Evolutionary conservation across 1,140 invertebrate species (phyloP), one percentile per base, ranked within the genome.

Genomic region (Danaus melanippus): DNA sequence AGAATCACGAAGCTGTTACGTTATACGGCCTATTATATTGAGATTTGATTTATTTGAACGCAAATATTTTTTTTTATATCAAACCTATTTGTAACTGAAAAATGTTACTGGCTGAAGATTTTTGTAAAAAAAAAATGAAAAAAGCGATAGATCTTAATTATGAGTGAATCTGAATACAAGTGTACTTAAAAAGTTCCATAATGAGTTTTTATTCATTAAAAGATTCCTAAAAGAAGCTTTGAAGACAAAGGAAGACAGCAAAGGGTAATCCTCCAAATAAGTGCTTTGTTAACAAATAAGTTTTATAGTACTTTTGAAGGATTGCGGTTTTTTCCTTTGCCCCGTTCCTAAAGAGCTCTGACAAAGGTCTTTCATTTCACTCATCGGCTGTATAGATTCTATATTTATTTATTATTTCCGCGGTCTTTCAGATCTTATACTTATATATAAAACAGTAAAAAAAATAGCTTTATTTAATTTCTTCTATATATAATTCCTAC

Each of bases 251-350:
- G 53, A 64, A 70, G 60, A 32, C 10, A 62, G 61, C 57, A 68
- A 62, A 57, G 70, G 69, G 56, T 65, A 71, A 79, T 74, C 69
- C 65, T 48, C 60, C 45, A 63, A 71, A 73, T 70, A 74, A 71
- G 71, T 73, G 62, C 63, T 78, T 69, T 67, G 64, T 68, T n/a
- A 71, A 74, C 70, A 76, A 75, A 65, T 65, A 74, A 79, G 63
- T 77, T 72, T 52, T 61, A 76, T 75, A 74, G 73, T 76, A 78
- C 72, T 74, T 71, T 59, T 40, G 69, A 75, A 74, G 79, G 77
- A 71, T 78, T 83, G 79, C 53, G 79, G 79, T 77, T 73, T 69
- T 73, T 74, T 75, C 67, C 62, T 58, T 65, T 48, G 10, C 53
- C 48, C 47, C 42, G 49, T 5, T 32, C 21, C 21, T 32, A 7